Percentiles rank a stretch among this genome's conserved stretches.
These are phyloP conservation scores for Hoplodrina ambigua DNA, from an alignment of 2,888 invertebrate genomes.

Conservation along the genomic window DNA sequence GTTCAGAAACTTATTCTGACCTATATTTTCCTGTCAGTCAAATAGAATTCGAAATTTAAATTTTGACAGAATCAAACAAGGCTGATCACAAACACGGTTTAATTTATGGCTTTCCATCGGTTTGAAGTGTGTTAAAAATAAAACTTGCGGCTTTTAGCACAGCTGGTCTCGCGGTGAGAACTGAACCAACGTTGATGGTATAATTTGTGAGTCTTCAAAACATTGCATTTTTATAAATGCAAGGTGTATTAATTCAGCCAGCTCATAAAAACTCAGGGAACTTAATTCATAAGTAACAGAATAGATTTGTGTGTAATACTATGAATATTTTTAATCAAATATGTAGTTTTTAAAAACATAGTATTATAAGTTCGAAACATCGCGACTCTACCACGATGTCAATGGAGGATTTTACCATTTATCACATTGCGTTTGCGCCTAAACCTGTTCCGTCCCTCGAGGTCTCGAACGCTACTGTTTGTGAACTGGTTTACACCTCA, in stretches of 20 bases:
- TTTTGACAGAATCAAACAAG: conserved; percentile 54
- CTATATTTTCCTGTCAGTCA: conserved; percentile 41
- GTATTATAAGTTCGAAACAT: neutral
- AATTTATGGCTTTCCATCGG: conserved; percentile 67
- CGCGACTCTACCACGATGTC: conserved; percentile 13
- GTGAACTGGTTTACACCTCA: conserved; percentile 66
- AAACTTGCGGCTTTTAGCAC: conserved; percentile 52
- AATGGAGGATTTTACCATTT: conserved; percentile 55
- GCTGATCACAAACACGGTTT: conserved; percentile 62
- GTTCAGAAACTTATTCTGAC: conserved; percentile 4
- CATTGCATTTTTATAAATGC: too few relatives aligned
- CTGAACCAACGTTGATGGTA: conserved; percentile 29
- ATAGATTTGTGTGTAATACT: too few relatives aligned
- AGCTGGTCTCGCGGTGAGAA: conserved; percentile 50
- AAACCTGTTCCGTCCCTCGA: conserved; percentile 58
- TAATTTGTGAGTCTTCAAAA: neutral
- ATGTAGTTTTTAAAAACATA: too few relatives aligned
- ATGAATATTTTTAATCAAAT: too few relatives aligned
- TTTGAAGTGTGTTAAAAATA: conserved; percentile 74
- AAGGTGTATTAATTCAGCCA: too few relatives aligned
- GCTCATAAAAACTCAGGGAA: too few relatives aligned
- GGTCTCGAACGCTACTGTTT: conserved; percentile 64
- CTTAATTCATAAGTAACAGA: too few relatives aligned
- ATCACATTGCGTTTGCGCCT: conserved; percentile 56
- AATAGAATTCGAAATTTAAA: conserved; percentile 33